A percentile compares a stretch with the other conserved stretches of the same genome.
These are phyloP conservation scores for Okapia johnstoni DNA, from an alignment of 2,113 vertebrate genomes.

Conservation along the genomic window DNA sequence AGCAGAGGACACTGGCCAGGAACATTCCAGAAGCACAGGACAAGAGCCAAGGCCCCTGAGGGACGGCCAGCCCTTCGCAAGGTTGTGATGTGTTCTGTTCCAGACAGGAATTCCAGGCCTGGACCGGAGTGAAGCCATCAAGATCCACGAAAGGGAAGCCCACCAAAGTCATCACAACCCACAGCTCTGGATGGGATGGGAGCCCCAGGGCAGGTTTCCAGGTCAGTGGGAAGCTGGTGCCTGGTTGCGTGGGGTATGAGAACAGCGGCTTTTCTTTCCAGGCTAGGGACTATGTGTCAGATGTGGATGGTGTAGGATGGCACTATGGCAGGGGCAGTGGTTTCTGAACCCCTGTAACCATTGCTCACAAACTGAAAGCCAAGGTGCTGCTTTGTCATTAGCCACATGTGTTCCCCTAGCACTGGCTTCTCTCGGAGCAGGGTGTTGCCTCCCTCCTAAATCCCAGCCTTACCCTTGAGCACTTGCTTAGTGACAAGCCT, in stretches of 20 bases:
- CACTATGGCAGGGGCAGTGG: neutral
- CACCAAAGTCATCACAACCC: slow-evolving; percentile 80
- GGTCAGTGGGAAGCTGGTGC: slow-evolving; percentile 66
- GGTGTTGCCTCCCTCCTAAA: neutral
- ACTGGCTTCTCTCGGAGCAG: neutral
- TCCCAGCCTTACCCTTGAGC: neutral
- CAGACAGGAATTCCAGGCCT: slow-evolving; percentile 92
- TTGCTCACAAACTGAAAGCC: neutral
- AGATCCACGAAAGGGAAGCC: slow-evolving; percentile 86
- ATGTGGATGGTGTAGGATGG: neutral
- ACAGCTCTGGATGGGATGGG: slow-evolving; percentile 83
- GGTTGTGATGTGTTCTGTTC: slow-evolving; percentile 37
- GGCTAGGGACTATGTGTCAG: neutral
- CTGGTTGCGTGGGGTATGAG: too few species aligned
- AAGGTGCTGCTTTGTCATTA: neutral
- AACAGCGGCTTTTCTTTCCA: neutral
- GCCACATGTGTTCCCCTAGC: neutral
- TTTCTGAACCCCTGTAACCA: neutral
- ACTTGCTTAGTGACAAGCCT: neutral
- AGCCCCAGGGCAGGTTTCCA: slow-evolving; percentile 90
- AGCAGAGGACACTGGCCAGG: neutral
- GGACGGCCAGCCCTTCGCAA: neutral
- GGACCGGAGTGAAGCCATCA: slow-evolving; percentile 88
- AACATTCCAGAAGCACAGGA: neutral
- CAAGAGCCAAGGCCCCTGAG: neutral